Base-by-base conservation (phyloP, 2,888 invertebrate genomes). In the Diplazon laetatorius region DNA sequence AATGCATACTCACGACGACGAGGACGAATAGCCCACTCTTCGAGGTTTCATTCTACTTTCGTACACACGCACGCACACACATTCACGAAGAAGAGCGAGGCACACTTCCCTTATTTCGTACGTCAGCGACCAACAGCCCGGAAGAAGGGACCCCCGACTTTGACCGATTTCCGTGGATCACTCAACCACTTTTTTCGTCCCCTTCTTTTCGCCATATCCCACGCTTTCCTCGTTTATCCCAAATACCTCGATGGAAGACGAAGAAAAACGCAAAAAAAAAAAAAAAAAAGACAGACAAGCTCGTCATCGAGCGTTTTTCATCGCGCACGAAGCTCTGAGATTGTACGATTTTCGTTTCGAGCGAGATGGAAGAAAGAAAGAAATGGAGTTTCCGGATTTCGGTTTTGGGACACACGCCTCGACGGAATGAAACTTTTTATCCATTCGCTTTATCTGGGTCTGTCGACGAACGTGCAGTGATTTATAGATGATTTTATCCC, bases 81-180 rank as follows among this genome's bases (percentile, higher is more conserved):
- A 55, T 55, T 8, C 57, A 37, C 18, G 18, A 18, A 14, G 14
- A 30, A 55, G 37, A 30, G 46, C 44, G 55, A 77, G 72, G 71
- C 48, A 76, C 46, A 74, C 63, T 70, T 78, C 46, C 63, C 71
- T 71, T 50, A 71, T 76, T 78, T 78, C 55, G 66, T 71, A 57
- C 62, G 9, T 37, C 60, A 76, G 68, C 63, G 39, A 48, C 60
- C 71, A 82, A 66, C 71, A 73, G 59, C 60, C 73, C 44, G 73
- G 76, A 80, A 81, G 76, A 66, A 72, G 60, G 60, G 78, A 52
- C 66, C 44, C 39, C 63, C 62, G 70, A 74, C 80, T 78, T 80
- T 82, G 80, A 80, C 82, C 82, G 80, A 80, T 82, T 80, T 74
- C 65, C 44, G 73, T 30, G 68, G 71, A 81, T 81, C 76, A 72